Conservation (phyloP, 2,888 invertebrate species). For the Polyommatus icarus region DNA sequence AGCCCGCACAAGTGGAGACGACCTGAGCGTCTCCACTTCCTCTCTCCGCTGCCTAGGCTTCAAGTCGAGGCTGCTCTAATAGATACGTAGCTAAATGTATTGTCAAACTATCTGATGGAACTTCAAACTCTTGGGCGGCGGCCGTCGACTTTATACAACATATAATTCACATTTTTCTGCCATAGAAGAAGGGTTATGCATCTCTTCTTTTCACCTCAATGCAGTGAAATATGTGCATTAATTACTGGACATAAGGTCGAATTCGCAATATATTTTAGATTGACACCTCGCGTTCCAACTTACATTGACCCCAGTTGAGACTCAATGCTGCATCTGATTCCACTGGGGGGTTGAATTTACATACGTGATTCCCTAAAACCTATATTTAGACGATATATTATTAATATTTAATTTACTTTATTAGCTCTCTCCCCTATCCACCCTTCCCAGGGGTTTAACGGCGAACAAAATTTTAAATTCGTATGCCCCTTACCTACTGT, state of each 20-base stretch:
- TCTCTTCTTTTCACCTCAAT: too few species aligned
- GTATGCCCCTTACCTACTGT: conserved; percentile 65
- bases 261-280: neutral
- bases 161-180: too few species aligned
- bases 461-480: conserved; percentile 78
- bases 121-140: too few species aligned
- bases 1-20: too few species aligned
- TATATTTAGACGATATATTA: conserved; percentile 77
- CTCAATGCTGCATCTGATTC: conserved; percentile 56
- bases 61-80: too few species aligned
- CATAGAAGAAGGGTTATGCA: too few species aligned
- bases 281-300: neutral
- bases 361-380: conserved; percentile 66
- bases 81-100: too few species aligned
- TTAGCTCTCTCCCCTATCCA: conserved; percentile 68
- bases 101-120: too few species aligned
- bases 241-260: neutral
- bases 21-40: too few species aligned
- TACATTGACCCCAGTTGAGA: conserved; percentile 43
- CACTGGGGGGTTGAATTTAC: conserved; percentile 61
- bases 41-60: too few species aligned
- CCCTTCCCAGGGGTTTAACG: conserved; percentile 68
- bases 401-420: conserved; percentile 81
- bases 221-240: too few species aligned
- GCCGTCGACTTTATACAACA: too few species aligned